These are phyloP conservation scores for Latrodectus geometricus DNA, from an alignment of 1,140 invertebrate species.

Conservation along the genomic window DNA sequence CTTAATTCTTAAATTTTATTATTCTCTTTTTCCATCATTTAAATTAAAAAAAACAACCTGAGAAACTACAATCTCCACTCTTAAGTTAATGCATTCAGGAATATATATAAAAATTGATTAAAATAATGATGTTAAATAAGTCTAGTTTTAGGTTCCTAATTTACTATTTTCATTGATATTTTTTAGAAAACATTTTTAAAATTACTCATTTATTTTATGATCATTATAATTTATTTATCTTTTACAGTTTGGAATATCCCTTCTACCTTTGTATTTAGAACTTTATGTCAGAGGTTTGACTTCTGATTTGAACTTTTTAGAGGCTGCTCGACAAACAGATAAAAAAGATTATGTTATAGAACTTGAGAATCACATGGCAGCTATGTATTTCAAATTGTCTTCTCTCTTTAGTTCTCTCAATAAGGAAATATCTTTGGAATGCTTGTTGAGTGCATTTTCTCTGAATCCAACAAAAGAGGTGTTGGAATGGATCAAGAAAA, in stretches of 20 bases:
- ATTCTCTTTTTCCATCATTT: too few relatives aligned
- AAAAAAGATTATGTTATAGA: constrained; percentile 53
- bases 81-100: too few relatives aligned
- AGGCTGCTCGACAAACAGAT: constrained; percentile 57
- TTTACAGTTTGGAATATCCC: constrained; percentile 53
- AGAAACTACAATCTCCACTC: too few relatives aligned
- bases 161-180: too few relatives aligned
- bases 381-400: constrained; percentile 55
- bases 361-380: constrained; percentile 61
- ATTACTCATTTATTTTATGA: not conserved
- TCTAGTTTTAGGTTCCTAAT: too few relatives aligned
- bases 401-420: constrained; percentile 46
- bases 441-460: constrained; percentile 58
- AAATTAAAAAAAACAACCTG: too few relatives aligned
- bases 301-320: constrained; percentile 55
- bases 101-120: too few relatives aligned
- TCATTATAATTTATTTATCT: constrained; percentile 8
- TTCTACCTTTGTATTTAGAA: constrained; percentile 58
- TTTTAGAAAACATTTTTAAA: too few relatives aligned
- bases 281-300: constrained; percentile 55
- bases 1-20: too few relatives aligned
- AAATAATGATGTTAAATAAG: too few relatives aligned
- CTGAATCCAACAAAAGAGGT: constrained; percentile 50
- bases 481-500: constrained; percentile 50
- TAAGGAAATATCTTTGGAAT: constrained; percentile 58